phyloP scores from a whole-genome alignment of 2,888 invertebrate genomes.

The Nebria brevicollis region DNA sequence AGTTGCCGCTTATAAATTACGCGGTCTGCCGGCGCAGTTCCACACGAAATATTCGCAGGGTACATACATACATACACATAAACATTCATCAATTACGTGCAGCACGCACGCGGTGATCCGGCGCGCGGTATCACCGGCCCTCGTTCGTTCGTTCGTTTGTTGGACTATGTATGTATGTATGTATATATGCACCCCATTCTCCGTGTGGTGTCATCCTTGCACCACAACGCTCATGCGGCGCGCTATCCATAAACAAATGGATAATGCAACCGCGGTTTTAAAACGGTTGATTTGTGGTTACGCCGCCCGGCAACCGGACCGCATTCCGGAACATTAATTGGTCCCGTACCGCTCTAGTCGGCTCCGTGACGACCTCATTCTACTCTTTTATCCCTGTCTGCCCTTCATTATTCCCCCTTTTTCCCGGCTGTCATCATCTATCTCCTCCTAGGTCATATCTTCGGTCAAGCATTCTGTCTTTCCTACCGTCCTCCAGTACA shows the following conservation, averaged over 20 bases:
- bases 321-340: conserved; percentile 45
- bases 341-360: conserved; percentile 24
- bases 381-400: neutral
- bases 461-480: neutral
- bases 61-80: conserved; percentile 13
- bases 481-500: neutral
- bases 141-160: conserved; percentile 19
- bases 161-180: neutral
- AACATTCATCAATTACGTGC: conserved; percentile 44
- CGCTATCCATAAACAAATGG: conserved; percentile 37
- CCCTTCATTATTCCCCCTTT: neutral
- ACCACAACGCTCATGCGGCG: conserved; percentile 15
- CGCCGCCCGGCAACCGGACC: conserved; percentile 31
- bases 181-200: neutral
- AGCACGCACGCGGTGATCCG: conserved; percentile 42
- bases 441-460: neutral
- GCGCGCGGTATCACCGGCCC: conserved; percentile 21
- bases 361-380: conserved; percentile 7
- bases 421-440: neutral
- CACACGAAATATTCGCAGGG: conserved; percentile 44
- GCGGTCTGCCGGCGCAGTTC: conserved; percentile 40
- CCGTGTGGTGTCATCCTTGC: conserved; percentile 16
- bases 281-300: conserved; percentile 42
- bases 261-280: conserved; percentile 42
- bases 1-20: conserved; percentile 45